Evolutionary conservation across 1,140 invertebrate genomes (phyloP), one percentile per base, ranked within the genome.

Genomic region (Gonioctena quinquepunctata): DNA sequence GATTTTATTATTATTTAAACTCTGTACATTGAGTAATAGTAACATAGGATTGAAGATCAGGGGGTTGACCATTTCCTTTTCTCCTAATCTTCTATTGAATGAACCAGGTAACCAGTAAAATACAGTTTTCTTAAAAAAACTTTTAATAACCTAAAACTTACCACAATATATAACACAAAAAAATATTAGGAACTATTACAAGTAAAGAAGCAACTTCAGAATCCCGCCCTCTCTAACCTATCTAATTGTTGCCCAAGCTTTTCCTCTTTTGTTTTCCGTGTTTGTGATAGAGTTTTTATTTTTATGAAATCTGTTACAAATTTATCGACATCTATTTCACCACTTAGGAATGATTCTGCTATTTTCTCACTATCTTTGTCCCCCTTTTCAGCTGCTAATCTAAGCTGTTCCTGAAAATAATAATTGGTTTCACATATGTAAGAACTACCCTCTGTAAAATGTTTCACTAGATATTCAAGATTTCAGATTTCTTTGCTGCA

Each of bases 291-390:
- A 57, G 89, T 90, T 73, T 92, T 84, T 68, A 88, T 90, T 76
- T 90, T 88, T 3, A 91, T 87, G 77, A 92, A 94, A 18, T 87
- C 87, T 28, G 86, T 85, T 22, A 94, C 80, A 81, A 94, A 94
- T 26, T 87, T 87, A 71, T 93, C 92, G 7, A 93, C 89, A 79
- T 92, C 90, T 50, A 93, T 88, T 74, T 90, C 88, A 13, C 90
- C 89, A 77, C 88, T 87, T 8, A 94, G 81, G 83, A 94, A 94
- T 71, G 89, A 85, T 67, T 93, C 91, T 0, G 91, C 92, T 54
- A 93, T 89, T 59, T 83, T 82, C 77, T 94, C 93, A 67, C 92
- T 91, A 66, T 91, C 88, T 68, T 89, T 89, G 75, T 94, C 92
- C 19, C 90, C 90, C 69, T 87, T 87, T 33, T 90, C 84, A 0